phyloP scores from a whole-genome alignment of 2,113 vertebrate genomes.

The Neofelis nebulosa region DNA sequence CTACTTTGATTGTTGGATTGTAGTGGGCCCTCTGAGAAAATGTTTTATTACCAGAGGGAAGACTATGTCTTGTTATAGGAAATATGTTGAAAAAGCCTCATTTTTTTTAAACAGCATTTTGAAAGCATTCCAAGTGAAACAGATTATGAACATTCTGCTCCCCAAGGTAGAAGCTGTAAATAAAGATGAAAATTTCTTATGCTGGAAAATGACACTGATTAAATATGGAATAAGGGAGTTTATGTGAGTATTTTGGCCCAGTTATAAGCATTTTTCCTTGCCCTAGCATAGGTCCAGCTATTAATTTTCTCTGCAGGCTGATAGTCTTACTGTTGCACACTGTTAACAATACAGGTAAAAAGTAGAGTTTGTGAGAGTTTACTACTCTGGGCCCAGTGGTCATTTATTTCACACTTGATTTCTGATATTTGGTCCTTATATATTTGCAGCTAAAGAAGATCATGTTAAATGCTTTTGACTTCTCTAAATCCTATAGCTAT shows the following conservation, averaged over 20 bases:
- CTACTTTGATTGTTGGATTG: not conserved
- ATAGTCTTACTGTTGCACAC: constrained; percentile 6
- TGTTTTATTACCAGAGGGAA: constrained; percentile 1
- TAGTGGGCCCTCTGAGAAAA: not conserved
- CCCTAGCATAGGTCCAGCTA: not conserved
- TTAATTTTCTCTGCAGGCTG: constrained; percentile 40
- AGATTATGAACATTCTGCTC: constrained; percentile 60
- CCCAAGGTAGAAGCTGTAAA: constrained; percentile 38
- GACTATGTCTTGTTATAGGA: not conserved
- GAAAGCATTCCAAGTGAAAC: constrained; percentile 59
- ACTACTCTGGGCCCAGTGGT: not conserved
- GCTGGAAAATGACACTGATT: constrained; percentile 57
- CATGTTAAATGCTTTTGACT: not conserved
- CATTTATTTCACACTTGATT: constrained; percentile 14
- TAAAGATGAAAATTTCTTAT: constrained; percentile 63
- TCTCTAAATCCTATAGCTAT: not conserved
- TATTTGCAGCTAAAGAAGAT: not conserved
- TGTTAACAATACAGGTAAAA: constrained; percentile 37
- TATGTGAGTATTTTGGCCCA: constrained; percentile 47
- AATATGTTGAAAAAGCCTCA: constrained; percentile 18
- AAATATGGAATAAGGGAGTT: constrained; percentile 42
- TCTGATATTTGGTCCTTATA: not conserved
- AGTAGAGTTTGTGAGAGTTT: not conserved
- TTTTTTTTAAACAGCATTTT: constrained; percentile 11
- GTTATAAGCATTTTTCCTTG: constrained; percentile 46